A percentile compares a stretch with the other conserved stretches of the same genome.
These are phyloP conservation scores for Drosophila ambigua DNA, from an alignment of 1,140 invertebrate genomes.

Conservation along the genomic window DNA sequence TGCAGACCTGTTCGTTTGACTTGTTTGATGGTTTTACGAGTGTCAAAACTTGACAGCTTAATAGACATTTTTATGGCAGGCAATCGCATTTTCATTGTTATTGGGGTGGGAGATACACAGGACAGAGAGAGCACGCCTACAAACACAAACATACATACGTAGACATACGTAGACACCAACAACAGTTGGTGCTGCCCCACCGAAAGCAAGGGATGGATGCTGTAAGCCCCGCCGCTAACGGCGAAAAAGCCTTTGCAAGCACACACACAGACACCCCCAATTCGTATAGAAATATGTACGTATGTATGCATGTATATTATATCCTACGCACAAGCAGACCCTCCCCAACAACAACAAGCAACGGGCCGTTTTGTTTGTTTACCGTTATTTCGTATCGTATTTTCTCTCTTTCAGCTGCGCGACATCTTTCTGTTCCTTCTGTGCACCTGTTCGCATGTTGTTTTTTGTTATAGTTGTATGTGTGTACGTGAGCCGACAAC, in stretches of 20 bases:
- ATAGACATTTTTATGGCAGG: conserved; percentile 69
- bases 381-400: conserved; percentile 49
- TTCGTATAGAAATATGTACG: too few species aligned
- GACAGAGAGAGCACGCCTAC: conserved; percentile 9
- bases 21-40: conserved; percentile 83
- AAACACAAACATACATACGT: neutral
- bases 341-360: conserved; percentile 32
- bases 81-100: conserved; percentile 64
- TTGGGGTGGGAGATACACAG: conserved; percentile 12
- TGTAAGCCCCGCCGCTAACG: too few species aligned
- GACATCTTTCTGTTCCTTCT: conserved; percentile 40
- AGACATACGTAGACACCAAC: too few species aligned
- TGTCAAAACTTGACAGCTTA: conserved; percentile 77
- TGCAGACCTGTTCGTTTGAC: conserved; percentile 76
- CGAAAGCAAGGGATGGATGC: too few species aligned
- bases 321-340: conserved; percentile 9
- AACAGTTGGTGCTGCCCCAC: too few species aligned
- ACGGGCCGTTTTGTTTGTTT: conserved; percentile 33
- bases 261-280: neutral
- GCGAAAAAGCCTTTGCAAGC: neutral
- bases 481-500: conserved; percentile 21
- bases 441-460: conserved; percentile 59
- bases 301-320: neutral
- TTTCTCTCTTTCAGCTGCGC: conserved; percentile 10
- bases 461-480: conserved; percentile 69